Evolutionary conservation across 1,140 invertebrate species (phyloP), one percentile per base, ranked within the genome.

Genomic region (Odontomachus brunneus): DNA sequence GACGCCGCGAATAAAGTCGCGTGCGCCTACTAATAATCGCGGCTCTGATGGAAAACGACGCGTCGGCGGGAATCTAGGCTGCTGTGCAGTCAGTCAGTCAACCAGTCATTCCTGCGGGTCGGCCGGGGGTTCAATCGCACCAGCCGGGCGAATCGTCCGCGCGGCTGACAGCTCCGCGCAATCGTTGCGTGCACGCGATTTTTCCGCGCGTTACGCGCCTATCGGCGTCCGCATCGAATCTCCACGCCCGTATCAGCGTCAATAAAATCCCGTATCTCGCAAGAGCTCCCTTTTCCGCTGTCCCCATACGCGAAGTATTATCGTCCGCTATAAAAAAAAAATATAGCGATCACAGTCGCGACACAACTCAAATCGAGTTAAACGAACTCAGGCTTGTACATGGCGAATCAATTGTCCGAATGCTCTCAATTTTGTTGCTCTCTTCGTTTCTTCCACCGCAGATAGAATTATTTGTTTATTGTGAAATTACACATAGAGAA

Each of bases 1-100:
- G 88, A 84, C 82, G 80, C 51, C 60, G 66, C 81, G 60, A 88
- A 90, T 84, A 62, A 84, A 85, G 78, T 87, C 78, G 89, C 89
- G 89, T 89, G 89, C 83, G 67, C 53, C 44, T 14, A 67, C 62
- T 75, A 81, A 83, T 83, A 76, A 81, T 66, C 62, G 73, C 29
- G 48, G 29, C 51, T 24, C 57, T 51, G 75, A 80, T 57, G 44
- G 33, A 80, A 73, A 65, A 80, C 65, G 38, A 65, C 55, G 24
- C 75, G 38, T 74, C 67, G 48, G 12, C 38, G 60, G 59, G 76
- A 86, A 86, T 86, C 85, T 67, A 86, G 85, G 75, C 83, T 86
- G 59, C 33, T 44, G 38, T 44, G 38, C 38, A 44, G 38, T 44
- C 38, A 44, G 38, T 44, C 38, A 44, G 38, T 44, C 38, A 44